These are phyloP conservation scores for Nasua narica DNA, from an alignment of 2,797 vertebrate genomes.

Conservation along the genomic window DNA sequence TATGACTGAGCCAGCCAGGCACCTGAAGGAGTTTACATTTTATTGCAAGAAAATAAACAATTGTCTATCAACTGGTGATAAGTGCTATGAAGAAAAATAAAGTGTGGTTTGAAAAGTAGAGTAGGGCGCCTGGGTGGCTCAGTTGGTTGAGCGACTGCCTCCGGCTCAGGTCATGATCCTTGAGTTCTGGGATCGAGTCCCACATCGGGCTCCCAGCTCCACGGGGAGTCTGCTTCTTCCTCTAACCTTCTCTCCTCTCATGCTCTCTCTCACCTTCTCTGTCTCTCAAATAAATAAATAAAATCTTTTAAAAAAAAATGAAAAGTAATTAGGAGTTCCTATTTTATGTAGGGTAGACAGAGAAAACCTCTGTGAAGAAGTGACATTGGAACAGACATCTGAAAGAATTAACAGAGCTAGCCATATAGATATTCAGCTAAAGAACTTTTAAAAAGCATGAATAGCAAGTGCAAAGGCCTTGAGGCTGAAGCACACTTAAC, in stretches of 20 bases:
- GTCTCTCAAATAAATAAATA: too few species aligned
- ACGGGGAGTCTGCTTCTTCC: too few species aligned
- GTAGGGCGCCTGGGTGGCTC: too few species aligned
- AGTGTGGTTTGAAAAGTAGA: background rate
- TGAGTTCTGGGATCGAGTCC: too few species aligned
- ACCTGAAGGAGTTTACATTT: background rate
- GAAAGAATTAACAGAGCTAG: background rate
- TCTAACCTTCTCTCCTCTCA: too few species aligned
- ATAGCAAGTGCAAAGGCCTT: background rate
- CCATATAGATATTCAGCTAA: background rate
- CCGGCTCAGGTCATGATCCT: too few species aligned
- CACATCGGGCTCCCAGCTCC: too few species aligned
- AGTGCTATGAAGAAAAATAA: conserved; percentile 11
- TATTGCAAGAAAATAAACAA: conserved; percentile 5
- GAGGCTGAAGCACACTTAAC: background rate
- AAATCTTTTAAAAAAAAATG: too few species aligned
- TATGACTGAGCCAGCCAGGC: background rate
- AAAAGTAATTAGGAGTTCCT: background rate
- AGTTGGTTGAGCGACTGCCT: too few species aligned
- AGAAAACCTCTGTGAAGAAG: background rate
- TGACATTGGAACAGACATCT: background rate
- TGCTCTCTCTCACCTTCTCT: too few species aligned
- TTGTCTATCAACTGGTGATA: background rate
- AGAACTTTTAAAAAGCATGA: background rate
- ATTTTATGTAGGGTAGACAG: background rate